Evolutionary conservation across 2,113 vertebrate species (phyloP).

Genomic region (Stegostoma tigrinum): DNA sequence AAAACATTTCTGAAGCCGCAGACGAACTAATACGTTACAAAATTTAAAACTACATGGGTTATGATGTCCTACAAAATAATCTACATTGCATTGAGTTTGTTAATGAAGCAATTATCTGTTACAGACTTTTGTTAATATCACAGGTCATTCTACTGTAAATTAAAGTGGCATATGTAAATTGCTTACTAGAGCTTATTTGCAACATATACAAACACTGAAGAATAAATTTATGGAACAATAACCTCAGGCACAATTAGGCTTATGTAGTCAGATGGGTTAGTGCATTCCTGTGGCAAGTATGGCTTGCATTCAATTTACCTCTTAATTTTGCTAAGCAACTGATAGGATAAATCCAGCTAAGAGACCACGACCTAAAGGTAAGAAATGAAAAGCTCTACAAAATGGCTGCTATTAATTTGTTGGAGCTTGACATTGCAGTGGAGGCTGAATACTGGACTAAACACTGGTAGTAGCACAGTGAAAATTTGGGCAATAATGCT

Average conservation of each 20-base stretch:
- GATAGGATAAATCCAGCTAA: background rate
- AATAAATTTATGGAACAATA: background rate
- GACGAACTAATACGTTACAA: background rate
- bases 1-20: background rate
- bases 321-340: background rate
- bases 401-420: background rate
- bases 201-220: background rate
- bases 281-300: background rate
- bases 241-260: background rate
- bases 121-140: background rate
- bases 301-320: background rate
- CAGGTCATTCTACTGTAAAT: background rate
- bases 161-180: background rate
- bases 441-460: background rate
- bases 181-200: background rate
- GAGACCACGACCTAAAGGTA: background rate
- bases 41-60: background rate
- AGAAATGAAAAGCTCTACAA: background rate
- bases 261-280: background rate
- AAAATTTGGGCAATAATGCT: background rate
- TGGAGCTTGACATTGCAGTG: background rate
- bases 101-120: background rate
- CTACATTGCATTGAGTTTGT: background rate
- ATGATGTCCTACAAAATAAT: background rate
- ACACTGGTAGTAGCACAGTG: background rate